Base-by-base conservation (phyloP, 2,888 invertebrate genomes). In the Drosophila planitibia region DNA sequence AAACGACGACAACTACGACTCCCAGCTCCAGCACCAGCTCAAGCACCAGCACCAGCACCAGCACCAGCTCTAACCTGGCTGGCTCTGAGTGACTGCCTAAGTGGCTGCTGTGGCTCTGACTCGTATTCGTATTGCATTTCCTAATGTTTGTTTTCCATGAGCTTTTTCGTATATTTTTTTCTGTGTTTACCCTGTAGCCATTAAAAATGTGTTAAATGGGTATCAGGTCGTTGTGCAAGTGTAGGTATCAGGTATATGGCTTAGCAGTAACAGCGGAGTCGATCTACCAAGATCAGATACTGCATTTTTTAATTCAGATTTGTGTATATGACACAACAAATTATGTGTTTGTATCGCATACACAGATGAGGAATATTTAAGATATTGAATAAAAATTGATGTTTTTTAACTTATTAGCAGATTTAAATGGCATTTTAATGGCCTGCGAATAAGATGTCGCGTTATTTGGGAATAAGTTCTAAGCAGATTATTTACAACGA, bases 71-170 rank as follows among this genome's bases (percentile, higher is more conserved):
- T 60, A 47, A 73, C 65, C 64, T 68, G 66, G 61, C 73, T 39
- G 33, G 49, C 71, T 64, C 83, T 89, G 89, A 89, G 74, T 84
- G 85, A 88, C 85, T 89, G 83, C 81, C 84, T 87, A 84, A 90
- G 86, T 87, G 90, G 88, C 88, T 89, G 85, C 74, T 76, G 83
- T 78, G 75, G 70, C 82, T 85, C 58, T 75, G 74, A 57, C 76
- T 74, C 71, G 67, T 74, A 79, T 78, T 69, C 79, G 89, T 91
- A 91, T 91, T 91, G 90, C 84, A 92, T 91, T 91, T 91, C 91
- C 91, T 85, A 91, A 91, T 92, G 90, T 83, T 85, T 90, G 85
- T 89, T 89, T 84, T 82, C 82, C 91, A 91, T 91, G 90, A 75
- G 84, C 85, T 81, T 79, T 79, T 76, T 68, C 69, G 33, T 49